Conservation (phyloP, 2,113 vertebrate species). For the Phalacrocorax pelagicus region DNA sequence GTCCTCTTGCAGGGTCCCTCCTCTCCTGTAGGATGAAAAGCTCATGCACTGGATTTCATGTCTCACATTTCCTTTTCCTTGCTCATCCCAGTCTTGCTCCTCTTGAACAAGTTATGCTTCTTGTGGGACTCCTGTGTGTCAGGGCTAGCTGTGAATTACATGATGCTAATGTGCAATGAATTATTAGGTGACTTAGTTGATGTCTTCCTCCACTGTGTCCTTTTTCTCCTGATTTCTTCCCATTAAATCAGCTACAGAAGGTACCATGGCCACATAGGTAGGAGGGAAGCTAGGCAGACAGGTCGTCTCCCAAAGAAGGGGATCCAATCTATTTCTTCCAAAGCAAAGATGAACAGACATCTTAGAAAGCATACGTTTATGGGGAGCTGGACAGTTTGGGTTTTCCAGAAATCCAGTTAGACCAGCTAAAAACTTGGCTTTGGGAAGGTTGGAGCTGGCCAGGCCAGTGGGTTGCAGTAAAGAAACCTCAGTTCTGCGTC, state of each 20-base stretch:
- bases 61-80: not conserved
- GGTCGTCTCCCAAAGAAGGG: not conserved
- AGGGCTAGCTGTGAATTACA: not conserved
- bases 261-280: rapidly evolving
- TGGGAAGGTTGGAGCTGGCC: not conserved
- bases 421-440: not conserved
- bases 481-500: not conserved
- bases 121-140: not conserved
- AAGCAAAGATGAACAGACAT: not conserved
- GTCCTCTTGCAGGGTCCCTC: not conserved
- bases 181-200: not conserved
- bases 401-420: not conserved
- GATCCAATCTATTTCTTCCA: not conserved
- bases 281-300: not conserved
- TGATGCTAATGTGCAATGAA: not conserved
- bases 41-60: not conserved
- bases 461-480: not conserved
- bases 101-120: not conserved
- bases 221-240: not conserved
- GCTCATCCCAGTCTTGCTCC: not conserved
- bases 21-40: not conserved
- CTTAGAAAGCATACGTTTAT: not conserved
- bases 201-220: not conserved
- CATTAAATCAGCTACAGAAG: not conserved
- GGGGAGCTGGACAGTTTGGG: not conserved